Evolutionary conservation across 2,888 invertebrate species (phyloP).

Genomic region (Lasioglossum pauxillum): DNA sequence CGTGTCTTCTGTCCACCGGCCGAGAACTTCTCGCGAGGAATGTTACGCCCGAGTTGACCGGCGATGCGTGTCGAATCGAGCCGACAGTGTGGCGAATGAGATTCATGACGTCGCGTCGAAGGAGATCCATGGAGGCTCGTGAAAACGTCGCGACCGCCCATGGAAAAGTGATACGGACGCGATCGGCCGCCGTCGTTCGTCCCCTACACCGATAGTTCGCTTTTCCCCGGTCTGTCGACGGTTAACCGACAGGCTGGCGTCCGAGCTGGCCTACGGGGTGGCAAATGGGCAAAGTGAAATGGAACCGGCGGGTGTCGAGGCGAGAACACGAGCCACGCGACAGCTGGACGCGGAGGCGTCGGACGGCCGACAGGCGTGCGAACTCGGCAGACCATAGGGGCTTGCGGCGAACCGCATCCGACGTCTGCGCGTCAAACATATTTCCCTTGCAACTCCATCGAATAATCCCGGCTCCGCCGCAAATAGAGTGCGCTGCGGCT

Average conservation of each 20-base stretch:
- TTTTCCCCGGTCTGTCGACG: background rate
- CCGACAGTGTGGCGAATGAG: slow-evolving; percentile 58
- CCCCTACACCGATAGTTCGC: background rate
- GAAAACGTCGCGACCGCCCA: background rate
- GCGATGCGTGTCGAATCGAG: slow-evolving; percentile 53
- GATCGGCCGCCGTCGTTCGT: background rate
- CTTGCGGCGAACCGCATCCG: slow-evolving; percentile 81
- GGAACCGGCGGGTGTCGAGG: slow-evolving; percentile 47
- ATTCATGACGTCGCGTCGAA: slow-evolving; percentile 53
- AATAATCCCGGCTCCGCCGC: background rate
- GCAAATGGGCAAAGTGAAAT: slow-evolving; percentile 32
- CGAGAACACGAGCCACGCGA: slow-evolving; percentile 65
- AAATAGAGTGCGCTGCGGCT: slow-evolving; percentile 33
- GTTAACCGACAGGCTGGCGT: background rate
- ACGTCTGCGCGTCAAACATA: slow-evolving; percentile 71
- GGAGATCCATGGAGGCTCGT: slow-evolving; percentile 31
- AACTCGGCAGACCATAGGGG: slow-evolving; percentile 77
- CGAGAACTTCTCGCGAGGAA: slow-evolving; percentile 13
- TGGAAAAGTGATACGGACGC: background rate
- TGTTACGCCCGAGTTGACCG: slow-evolving; percentile 28
- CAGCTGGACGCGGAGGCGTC: slow-evolving; percentile 73
- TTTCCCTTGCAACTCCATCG: slow-evolving; percentile 38
- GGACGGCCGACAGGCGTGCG: slow-evolving; percentile 78
- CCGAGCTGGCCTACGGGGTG: background rate
- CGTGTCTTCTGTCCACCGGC: background rate